These are phyloP conservation scores for Ophion slaviceki DNA, from an alignment of 2,888 invertebrate species.

Conservation along the genomic window DNA sequence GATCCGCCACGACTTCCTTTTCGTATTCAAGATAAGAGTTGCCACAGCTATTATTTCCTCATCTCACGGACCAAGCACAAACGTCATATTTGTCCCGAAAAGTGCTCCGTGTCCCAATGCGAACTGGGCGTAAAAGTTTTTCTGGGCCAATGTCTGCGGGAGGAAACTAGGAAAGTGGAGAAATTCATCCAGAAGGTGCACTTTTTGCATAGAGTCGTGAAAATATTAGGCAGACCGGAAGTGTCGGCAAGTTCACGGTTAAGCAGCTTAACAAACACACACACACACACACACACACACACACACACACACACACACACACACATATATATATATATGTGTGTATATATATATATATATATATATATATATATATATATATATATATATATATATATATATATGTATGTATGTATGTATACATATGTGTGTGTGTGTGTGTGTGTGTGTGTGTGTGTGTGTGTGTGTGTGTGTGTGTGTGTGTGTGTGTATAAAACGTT, in stretches of 20 bases:
- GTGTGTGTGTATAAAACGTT: not conserved
- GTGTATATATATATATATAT: not conserved
- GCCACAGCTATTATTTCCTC: not conserved
- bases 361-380: not conserved
- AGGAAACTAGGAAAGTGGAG: constrained; percentile 21
- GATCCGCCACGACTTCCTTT: not conserved
- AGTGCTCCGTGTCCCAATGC: not conserved
- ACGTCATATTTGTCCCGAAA: not conserved
- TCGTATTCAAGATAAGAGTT: not conserved
- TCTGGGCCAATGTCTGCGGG: not conserved
- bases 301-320: not conserved
- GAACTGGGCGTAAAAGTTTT: not conserved
- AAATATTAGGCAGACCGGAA: constrained; percentile 46
- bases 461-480: not conserved
- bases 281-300: not conserved
- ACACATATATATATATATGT: not conserved
- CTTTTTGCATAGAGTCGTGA: constrained; percentile 30
- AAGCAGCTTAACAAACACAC: constrained; percentile 4
- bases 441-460: not conserved
- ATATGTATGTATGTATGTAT: not conserved
- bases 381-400: too few species aligned
- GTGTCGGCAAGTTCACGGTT: constrained; percentile 72
- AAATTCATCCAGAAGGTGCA: constrained; percentile 13
- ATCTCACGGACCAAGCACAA: not conserved
- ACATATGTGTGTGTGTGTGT: too few species aligned